Percentiles rank a stretch among this genome's conserved stretches.
These are phyloP conservation scores for Stichodactyla helianthus DNA, from an alignment of 64 coral and sea anemone species.

Conservation along the genomic window DNA sequence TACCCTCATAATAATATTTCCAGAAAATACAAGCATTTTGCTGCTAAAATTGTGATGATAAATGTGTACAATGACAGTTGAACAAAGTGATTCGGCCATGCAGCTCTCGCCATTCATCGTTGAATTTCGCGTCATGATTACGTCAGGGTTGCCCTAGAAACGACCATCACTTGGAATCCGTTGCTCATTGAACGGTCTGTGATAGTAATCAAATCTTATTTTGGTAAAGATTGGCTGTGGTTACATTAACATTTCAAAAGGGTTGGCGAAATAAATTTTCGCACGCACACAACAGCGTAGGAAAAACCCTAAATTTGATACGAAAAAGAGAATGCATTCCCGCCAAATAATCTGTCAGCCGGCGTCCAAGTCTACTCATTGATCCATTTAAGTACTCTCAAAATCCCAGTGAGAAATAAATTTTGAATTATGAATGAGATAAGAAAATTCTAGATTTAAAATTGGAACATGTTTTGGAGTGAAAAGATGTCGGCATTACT, in stretches of 20 bases:
- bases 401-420: not conserved
- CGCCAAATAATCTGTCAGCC: not conserved
- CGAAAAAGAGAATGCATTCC: not conserved
- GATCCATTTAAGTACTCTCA: not conserved
- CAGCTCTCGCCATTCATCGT: slow-evolving; percentile 60
- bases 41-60: not conserved
- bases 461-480: not conserved
- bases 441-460: not conserved
- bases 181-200: not conserved
- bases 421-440: not conserved
- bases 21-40: slow-evolving; percentile 12
- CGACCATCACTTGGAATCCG: not conserved
- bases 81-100: slow-evolving; percentile 29
- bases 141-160: slow-evolving; percentile 54
- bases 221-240: not conserved
- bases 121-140: slow-evolving; percentile 48
- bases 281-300: not conserved
- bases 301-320: not conserved
- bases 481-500: not conserved
- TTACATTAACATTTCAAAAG: slow-evolving; percentile 24
- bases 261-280: not conserved
- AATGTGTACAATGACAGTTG: slow-evolving; percentile 19
- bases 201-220: slow-evolving; percentile 30
- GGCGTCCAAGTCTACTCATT: not conserved
- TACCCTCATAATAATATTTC: not conserved